A percentile compares a stretch with the other conserved stretches of the same genome.
Conservation (phyloP, 1,140 invertebrate species). For the Lepidostoma basale region DNA sequence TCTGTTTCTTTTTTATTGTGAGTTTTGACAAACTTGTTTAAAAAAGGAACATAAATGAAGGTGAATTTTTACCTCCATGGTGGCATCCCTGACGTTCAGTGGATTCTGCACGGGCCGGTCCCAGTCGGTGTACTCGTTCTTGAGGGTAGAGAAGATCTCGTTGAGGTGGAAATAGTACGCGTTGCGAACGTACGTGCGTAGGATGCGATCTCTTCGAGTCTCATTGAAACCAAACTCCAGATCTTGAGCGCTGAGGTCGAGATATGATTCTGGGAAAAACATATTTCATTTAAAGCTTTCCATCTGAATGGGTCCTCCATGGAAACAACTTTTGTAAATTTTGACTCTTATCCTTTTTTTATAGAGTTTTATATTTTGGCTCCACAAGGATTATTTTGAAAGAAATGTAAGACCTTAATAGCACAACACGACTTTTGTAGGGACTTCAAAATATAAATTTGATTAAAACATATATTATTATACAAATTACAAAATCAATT, state of each 20-base stretch:
- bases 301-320: too few species aligned
- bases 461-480: too few species aligned
- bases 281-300: not conserved
- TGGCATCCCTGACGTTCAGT: conserved; percentile 75
- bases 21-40: not conserved
- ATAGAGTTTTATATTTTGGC: too few species aligned
- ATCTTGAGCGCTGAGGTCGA: conserved; percentile 77
- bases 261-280: conserved; percentile 70
- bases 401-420: too few species aligned
- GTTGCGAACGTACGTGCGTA: conserved; percentile 87
- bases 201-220: conserved; percentile 79
- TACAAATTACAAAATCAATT: too few species aligned
- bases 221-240: conserved; percentile 86
- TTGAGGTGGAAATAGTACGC: conserved; percentile 88
- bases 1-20: too few species aligned
- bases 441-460: too few species aligned
- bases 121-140: conserved; percentile 95
- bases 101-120: conserved; percentile 78
- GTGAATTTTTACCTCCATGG: conserved; percentile 65
- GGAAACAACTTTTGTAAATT: too few species aligned
- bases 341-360: too few species aligned
- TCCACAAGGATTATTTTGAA: too few species aligned
- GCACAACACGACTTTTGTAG: too few species aligned
- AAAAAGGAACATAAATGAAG: too few species aligned
- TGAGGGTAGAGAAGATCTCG: conserved; percentile 87